Conservation (phyloP, 2,888 invertebrate species). For the Thelaira solivaga region DNA sequence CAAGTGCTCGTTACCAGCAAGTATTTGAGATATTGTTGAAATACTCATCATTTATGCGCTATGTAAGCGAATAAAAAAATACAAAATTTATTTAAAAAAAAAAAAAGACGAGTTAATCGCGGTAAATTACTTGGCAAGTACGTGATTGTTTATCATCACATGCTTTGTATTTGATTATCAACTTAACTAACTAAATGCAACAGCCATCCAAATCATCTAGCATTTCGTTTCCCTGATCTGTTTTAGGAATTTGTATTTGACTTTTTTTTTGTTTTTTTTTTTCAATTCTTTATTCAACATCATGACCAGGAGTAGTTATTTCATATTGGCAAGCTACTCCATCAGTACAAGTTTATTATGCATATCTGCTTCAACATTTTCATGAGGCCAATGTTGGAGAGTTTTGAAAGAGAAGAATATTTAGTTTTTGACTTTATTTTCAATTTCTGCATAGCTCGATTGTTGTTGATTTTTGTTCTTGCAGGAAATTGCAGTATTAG, state of each 20-base stretch:
- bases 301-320: constrained; percentile 39
- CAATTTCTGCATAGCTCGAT: constrained; percentile 17
- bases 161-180: constrained; percentile 54
- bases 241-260: constrained; percentile 22
- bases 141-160: constrained; percentile 60
- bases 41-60: constrained; percentile 49
- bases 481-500: constrained; percentile 23
- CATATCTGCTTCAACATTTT: constrained; percentile 38
- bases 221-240: constrained; percentile 44
- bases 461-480: no score
- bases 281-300: background rate
- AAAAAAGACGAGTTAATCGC: constrained; percentile 59
- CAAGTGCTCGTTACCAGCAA: constrained; percentile 5
- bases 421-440: constrained; percentile 20
- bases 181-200: constrained; percentile 31
- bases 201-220: constrained; percentile 55
- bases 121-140: constrained; percentile 61
- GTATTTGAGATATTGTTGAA: constrained; percentile 47
- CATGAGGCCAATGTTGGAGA: background rate
- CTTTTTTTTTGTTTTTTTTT: constrained; percentile 7
- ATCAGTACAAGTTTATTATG: constrained; percentile 40
- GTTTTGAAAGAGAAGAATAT: background rate
- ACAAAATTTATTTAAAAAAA: constrained; percentile 3
- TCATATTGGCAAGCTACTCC: background rate
- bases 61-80: constrained; percentile 25